Conservation (phyloP, 2,797 vertebrate species). For the Leucoraja ocellata region DNA sequence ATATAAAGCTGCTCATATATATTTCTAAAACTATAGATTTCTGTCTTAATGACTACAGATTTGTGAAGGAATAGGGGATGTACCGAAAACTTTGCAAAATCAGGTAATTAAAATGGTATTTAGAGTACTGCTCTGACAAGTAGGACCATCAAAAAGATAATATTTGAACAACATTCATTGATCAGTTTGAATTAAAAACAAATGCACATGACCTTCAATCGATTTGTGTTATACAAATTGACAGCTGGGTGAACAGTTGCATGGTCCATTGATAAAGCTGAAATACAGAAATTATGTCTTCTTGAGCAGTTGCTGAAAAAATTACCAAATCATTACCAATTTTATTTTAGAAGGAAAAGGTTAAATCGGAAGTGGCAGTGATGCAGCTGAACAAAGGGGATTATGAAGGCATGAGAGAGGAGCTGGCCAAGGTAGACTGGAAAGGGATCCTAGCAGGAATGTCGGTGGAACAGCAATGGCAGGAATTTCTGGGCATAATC, state of each 20-base stretch:
- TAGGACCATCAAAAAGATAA: background rate
- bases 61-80: background rate
- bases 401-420: no score
- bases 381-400: no score
- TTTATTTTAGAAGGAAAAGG: no score
- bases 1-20: background rate
- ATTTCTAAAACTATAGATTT: background rate
- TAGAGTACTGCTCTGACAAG: background rate
- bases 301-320: background rate
- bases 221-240: background rate
- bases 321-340: background rate
- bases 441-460: no score
- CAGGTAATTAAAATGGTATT: background rate
- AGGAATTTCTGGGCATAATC: no score
- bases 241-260: background rate
- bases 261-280: background rate
- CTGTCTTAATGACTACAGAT: background rate
- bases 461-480: no score
- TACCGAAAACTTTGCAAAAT: background rate
- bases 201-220: background rate
- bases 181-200: background rate
- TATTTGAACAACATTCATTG: constrained; percentile 6
- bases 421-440: no score
- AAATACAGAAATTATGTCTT: background rate
- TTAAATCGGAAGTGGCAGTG: no score